Conservation (phyloP, 2,113 vertebrate genomes). For the Toxostoma redivivum region DNA sequence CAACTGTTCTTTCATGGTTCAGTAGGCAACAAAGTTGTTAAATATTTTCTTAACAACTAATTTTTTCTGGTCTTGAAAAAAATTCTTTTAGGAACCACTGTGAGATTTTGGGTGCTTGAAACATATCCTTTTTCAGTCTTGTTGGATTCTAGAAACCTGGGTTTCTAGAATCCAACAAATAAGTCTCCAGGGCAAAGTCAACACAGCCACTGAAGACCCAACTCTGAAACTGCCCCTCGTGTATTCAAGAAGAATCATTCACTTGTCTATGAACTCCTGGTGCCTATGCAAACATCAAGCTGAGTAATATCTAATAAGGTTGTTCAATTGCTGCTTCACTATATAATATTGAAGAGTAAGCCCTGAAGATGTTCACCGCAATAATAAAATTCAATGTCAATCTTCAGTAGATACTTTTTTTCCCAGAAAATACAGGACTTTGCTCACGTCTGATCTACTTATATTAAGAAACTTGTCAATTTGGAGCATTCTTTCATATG, state of each 20-base stretch:
- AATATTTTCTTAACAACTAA: not conserved
- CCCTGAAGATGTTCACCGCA: not conserved
- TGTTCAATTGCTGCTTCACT: not conserved
- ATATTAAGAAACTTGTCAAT: not conserved
- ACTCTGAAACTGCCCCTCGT: not conserved
- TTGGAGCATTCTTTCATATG: accelerated
- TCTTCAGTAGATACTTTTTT: not conserved
- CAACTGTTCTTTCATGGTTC: not conserved
- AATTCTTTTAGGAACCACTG: not conserved
- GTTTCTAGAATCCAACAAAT: not conserved
- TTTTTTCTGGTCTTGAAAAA: not conserved
- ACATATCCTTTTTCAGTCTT: not conserved
- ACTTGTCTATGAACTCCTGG: not conserved
- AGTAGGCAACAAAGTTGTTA: not conserved
- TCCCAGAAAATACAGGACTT: not conserved
- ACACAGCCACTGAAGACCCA: not conserved
- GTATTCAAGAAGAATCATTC: not conserved
- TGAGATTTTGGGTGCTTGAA: not conserved
- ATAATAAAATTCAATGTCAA: not conserved
- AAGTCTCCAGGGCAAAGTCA: not conserved
- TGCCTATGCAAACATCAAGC: not conserved
- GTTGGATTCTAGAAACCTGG: too few relatives aligned
- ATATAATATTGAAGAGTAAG: not conserved
- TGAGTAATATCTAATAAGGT: not conserved
- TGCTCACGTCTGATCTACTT: not conserved